Conservation (phyloP, 2,888 invertebrate species). For the Lepidocyrtinus sp. region DNA sequence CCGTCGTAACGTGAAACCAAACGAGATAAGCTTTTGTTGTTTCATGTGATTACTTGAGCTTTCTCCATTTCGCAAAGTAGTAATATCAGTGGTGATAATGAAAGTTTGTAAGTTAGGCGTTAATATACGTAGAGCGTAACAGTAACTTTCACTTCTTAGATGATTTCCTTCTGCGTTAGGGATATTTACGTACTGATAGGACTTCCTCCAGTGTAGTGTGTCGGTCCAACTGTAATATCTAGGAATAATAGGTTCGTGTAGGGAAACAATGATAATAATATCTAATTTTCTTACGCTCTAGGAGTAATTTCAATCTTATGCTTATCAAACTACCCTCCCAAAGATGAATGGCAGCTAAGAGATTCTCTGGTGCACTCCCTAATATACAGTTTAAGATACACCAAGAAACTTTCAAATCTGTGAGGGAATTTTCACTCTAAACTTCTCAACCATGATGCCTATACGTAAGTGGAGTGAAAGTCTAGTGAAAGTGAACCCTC, state of each 20-base stretch:
- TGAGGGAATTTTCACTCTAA: not conserved
- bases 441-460: not conserved
- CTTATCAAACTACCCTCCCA: not conserved
- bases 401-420: slow-evolving; percentile 8
- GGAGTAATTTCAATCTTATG: slow-evolving; percentile 14
- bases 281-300: not conserved
- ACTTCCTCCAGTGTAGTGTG: not conserved
- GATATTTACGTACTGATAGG: not conserved
- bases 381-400: not conserved
- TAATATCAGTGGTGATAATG: not conserved
- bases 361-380: not conserved
- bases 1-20: too few relatives aligned
- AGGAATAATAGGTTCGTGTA: not conserved
- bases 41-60: slow-evolving; percentile 10
- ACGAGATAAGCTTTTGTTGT: slow-evolving; percentile 8
- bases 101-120: slow-evolving; percentile 5
- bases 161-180: not conserved
- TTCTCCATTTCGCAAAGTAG: not conserved
- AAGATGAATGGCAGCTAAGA: slow-evolving; percentile 9
- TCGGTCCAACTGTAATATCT: not conserved
- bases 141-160: not conserved
- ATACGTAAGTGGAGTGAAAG: too few relatives aligned
- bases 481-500: slow-evolving; percentile 13
- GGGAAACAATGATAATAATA: slow-evolving; percentile 16
- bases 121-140: not conserved